Percentiles rank a stretch among this genome's conserved stretches.
Conservation (phyloP, 2,797 vertebrate species). For the Iguana delicatissima region DNA sequence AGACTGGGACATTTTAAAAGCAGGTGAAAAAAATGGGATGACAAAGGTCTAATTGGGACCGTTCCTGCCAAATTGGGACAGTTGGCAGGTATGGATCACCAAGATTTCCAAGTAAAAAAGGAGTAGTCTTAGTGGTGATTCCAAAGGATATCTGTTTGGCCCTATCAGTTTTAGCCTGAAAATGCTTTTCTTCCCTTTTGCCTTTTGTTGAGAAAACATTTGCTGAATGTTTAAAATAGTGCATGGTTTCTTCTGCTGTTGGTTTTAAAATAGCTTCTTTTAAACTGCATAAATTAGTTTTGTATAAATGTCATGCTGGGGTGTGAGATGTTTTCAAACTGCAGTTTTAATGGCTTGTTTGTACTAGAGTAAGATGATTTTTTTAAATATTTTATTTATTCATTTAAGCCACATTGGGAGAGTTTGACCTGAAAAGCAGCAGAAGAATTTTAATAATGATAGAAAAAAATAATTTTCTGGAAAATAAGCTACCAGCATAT, state of each 20-base stretch:
- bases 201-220: neutral
- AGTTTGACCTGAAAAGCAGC: neutral
- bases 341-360: neutral
- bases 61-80: no score
- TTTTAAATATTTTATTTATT: neutral
- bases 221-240: no score
- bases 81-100: no score
- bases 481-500: no score
- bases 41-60: no score
- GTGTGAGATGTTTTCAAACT: neutral
- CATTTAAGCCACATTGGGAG: neutral
- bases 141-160: neutral
- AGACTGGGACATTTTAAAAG: no score
- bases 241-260: neutral
- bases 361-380: neutral
- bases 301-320: neutral
- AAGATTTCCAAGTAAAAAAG: no score
- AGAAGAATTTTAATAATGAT: no score
- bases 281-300: neutral
- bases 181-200: neutral
- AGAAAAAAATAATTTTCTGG: no score
- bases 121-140: neutral
- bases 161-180: neutral
- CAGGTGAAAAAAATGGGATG: no score
- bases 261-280: neutral